Conservation (phyloP, 2,113 vertebrate genomes). For the Colinus virginianus region DNA sequence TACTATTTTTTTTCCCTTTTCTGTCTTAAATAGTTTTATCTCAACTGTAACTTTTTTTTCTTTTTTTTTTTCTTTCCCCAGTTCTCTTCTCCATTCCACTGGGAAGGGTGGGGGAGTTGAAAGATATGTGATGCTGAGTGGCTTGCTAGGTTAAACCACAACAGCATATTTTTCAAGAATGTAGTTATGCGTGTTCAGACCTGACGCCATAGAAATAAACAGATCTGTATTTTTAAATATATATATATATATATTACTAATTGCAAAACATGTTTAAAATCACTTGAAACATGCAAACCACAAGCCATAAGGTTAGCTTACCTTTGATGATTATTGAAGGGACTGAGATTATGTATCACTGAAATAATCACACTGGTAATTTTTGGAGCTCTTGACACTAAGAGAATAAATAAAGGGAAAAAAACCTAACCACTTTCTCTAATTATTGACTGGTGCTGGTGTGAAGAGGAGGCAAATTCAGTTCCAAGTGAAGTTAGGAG, state of each 20-base stretch:
- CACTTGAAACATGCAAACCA: not conserved
- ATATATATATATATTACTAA: not conserved
- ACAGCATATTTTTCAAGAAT: not conserved
- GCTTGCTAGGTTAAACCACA: too few species aligned
- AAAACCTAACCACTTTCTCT: not conserved
- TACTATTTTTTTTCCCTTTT: too few species aligned
- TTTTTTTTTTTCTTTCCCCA: too few species aligned
- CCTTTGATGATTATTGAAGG: not conserved
- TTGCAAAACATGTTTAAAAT: not conserved
- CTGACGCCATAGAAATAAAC: not conserved
- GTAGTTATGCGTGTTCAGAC: not conserved
- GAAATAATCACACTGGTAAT: not conserved
- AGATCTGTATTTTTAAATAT: accelerated
- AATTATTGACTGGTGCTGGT: not conserved
- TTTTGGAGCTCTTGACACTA: not conserved
- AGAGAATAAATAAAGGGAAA: not conserved
- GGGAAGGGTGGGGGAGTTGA: too few species aligned
- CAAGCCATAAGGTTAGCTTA: not conserved
- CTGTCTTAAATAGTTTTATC: too few species aligned
- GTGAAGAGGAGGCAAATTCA: not conserved
- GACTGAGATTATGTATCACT: accelerated
- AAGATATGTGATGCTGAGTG: too few species aligned
- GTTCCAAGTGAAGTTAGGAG: not conserved
- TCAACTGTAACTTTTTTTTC: too few species aligned
- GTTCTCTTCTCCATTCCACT: too few species aligned